Evolutionary conservation across 2,113 vertebrate species (phyloP).

Genomic region (Nothobranchius furzeri): DNA sequence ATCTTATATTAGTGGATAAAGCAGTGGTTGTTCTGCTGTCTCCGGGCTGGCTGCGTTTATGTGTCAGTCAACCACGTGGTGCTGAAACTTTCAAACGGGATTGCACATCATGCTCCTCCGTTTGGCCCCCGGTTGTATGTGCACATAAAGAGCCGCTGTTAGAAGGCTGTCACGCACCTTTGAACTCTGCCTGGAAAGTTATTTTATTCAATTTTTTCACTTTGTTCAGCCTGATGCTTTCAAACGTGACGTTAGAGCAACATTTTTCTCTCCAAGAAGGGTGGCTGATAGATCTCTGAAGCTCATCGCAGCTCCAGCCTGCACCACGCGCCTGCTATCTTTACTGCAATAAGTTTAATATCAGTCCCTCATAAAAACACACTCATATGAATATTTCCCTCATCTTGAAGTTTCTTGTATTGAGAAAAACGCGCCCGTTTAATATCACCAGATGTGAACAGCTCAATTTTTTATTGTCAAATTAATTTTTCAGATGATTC

Average conservation of each 20-base stretch:
- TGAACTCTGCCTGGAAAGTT: slow-evolving; percentile 59
- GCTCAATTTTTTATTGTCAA: slow-evolving; percentile 67
- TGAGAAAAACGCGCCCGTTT: slow-evolving; percentile 60
- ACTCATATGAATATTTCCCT: slow-evolving; percentile 60
- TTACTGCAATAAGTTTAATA: slow-evolving; percentile 66
- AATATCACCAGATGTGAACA: slow-evolving; percentile 59
- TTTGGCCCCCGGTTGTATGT: slow-evolving; percentile 64
- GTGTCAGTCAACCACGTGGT: slow-evolving; percentile 37
- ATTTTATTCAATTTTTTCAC: slow-evolving; percentile 37
- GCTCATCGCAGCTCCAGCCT: slow-evolving; percentile 43
- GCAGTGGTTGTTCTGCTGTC: slow-evolving; percentile 14
- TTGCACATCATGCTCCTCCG: slow-evolving; percentile 51
- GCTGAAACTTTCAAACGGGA: slow-evolving; percentile 36
- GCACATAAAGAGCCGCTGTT: slow-evolving; percentile 76
- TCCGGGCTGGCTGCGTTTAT: neutral
- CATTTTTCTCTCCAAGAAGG: slow-evolving; percentile 25
- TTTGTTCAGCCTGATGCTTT: slow-evolving; percentile 37
- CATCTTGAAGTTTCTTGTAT: slow-evolving; percentile 55
- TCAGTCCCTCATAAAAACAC: slow-evolving; percentile 56
- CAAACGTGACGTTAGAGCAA: slow-evolving; percentile 43
- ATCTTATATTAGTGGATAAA: neutral
- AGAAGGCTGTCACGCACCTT: slow-evolving; percentile 62
- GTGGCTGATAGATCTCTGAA: slow-evolving; percentile 54
- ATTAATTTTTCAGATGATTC: slow-evolving; percentile 97
- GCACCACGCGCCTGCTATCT: slow-evolving; percentile 27